These are phyloP conservation scores for Crioceris asparagi DNA, from an alignment of 2,888 invertebrate species.

Conservation along the genomic window DNA sequence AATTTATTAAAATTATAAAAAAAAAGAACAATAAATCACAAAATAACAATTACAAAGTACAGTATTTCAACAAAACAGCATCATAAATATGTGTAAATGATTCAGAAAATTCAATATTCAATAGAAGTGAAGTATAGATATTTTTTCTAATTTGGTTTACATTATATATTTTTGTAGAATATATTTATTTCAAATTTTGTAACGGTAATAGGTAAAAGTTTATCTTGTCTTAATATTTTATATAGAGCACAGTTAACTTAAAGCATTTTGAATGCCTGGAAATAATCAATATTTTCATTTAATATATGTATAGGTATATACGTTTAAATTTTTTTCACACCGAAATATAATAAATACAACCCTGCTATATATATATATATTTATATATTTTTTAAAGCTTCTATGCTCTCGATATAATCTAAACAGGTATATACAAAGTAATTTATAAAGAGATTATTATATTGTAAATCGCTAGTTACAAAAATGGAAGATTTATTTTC, in stretches of 20 bases:
- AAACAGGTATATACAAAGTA: constrained; percentile 22
- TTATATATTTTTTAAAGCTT: constrained; percentile 23
- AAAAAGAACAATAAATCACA: constrained; percentile 11
- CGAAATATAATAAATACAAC: constrained; percentile 20
- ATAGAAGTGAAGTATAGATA: constrained; percentile 8
- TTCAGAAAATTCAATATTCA: neutral
- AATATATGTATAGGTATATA: too few relatives aligned
- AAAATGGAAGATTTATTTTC: constrained; percentile 23
- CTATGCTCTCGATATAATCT: constrained; percentile 19
- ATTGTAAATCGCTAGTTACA: constrained; percentile 17
- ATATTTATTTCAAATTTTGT: constrained; percentile 12
- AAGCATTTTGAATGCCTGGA: constrained; percentile 22
- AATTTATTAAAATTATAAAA: constrained; percentile 11
- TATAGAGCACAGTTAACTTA: constrained; percentile 20
- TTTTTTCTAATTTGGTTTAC: constrained; percentile 10
- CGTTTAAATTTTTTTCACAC: constrained; percentile 15
- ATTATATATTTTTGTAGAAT: constrained; percentile 6
- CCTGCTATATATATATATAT: constrained; percentile 23
- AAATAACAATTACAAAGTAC: constrained; percentile 11
- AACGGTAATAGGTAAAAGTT: constrained; percentile 16
- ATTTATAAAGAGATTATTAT: constrained; percentile 14
- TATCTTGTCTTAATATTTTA: constrained; percentile 12
- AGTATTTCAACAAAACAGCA: constrained; percentile 10
- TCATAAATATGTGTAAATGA: constrained; percentile 7
- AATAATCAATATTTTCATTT: constrained; percentile 4